Conservation (phyloP, 2,113 vertebrate species). For the Elanoides forficatus region DNA sequence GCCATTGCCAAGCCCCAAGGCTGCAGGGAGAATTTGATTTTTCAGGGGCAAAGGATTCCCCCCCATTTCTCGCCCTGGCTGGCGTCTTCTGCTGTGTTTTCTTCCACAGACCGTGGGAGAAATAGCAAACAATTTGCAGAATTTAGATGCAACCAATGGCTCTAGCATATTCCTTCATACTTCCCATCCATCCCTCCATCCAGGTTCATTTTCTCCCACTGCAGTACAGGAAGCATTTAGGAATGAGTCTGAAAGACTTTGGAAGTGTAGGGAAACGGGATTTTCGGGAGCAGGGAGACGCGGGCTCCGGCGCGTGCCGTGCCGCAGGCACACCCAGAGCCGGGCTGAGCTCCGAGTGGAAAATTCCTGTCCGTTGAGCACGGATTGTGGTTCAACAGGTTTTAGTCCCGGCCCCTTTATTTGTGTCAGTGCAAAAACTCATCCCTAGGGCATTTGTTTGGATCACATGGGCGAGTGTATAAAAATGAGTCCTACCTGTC, state of each 20-base stretch:
- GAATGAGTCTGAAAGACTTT: accelerated
- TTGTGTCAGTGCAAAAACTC: slow-evolving; percentile 54
- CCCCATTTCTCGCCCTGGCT: neutral
- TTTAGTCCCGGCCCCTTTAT: slow-evolving; percentile 34
- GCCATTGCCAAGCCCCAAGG: neutral
- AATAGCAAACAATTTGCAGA: neutral
- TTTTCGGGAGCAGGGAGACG: accelerated
- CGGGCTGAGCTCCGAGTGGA: slow-evolving; percentile 29
- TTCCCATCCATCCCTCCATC: neutral
- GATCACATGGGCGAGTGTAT: slow-evolving; percentile 64
- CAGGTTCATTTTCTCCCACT: neutral
- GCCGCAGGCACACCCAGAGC: neutral
- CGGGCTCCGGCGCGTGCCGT: neutral
- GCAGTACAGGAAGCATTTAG: accelerated
- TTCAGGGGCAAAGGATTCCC: neutral
- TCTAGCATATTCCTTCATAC: neutral
- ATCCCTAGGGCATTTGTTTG: slow-evolving; percentile 62
- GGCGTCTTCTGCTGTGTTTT: neutral
- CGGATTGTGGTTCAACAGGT: slow-evolving; percentile 65
- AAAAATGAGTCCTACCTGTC: slow-evolving; percentile 40
- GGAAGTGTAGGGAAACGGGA: accelerated
- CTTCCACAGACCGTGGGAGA: neutral
- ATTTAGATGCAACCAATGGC: neutral
- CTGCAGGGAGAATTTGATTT: neutral
- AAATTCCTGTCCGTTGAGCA: slow-evolving; percentile 42